These are phyloP conservation scores for Chloebia gouldiae DNA, from an alignment of 2,113 vertebrate species.

Conservation along the genomic window DNA sequence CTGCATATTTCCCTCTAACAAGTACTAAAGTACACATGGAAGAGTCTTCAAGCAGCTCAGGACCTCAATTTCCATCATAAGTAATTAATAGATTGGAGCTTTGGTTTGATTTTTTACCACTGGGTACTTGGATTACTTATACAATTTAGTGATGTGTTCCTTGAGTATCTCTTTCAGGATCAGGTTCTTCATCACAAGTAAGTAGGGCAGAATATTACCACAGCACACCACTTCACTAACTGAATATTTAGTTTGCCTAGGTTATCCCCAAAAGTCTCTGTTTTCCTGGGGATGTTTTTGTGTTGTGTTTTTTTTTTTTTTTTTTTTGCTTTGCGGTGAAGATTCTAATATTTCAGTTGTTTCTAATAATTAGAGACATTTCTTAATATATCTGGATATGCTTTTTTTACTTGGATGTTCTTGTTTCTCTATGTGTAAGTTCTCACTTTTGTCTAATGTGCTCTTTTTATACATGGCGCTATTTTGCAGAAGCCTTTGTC, in stretches of 20 bases:
- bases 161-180: neutral
- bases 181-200: neutral
- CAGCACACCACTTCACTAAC: neutral
- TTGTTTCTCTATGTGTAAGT: neutral
- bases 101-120: neutral
- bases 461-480: neutral
- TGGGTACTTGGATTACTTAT: neutral
- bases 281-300: neutral
- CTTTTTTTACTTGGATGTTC: neutral
- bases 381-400: neutral
- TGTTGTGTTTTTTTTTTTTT: too few relatives aligned
- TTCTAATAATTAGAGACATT: neutral
- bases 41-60: neutral
- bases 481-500: neutral
- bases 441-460: neutral
- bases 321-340: neutral
- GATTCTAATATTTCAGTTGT: neutral
- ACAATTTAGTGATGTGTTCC: neutral
- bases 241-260: neutral
- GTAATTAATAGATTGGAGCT: neutral
- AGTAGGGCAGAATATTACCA: neutral
- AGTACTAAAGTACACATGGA: neutral
- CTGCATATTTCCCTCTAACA: neutral
- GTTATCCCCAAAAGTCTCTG: neutral
- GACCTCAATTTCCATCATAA: neutral